Evolutionary conservation across 2,797 vertebrate species (phyloP).

Genomic region (Labeo calbasu): DNA sequence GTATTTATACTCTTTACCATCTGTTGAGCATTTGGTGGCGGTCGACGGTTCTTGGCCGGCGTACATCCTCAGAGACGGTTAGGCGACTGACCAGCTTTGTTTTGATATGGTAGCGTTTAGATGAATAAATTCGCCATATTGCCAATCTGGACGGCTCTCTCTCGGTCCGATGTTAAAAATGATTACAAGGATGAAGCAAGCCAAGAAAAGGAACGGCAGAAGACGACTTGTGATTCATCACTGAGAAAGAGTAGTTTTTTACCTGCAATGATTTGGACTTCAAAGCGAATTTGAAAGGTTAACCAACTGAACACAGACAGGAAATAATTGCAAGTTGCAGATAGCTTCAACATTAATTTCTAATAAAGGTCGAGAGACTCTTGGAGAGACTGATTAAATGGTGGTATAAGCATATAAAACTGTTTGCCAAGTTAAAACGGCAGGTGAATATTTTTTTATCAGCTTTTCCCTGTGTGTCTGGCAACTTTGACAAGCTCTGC

Average conservation of each 20-base stretch:
- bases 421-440: constrained; percentile 31
- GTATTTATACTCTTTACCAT: constrained; percentile 71
- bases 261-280: constrained; percentile 32
- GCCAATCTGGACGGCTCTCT: constrained; percentile 47
- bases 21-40: constrained; percentile 74
- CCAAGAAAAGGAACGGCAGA: constrained; percentile 27
- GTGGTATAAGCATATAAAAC: constrained; percentile 15
- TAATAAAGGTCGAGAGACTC: constrained; percentile 48
- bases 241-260: constrained; percentile 25
- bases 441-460: neutral
- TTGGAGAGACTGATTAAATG: constrained; percentile 31
- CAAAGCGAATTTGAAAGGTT: constrained; percentile 34
- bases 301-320: constrained; percentile 31
- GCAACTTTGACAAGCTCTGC: constrained; percentile 24
- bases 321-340: constrained; percentile 30
- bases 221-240: neutral
- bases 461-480: constrained; percentile 6
- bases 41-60: constrained; percentile 58
- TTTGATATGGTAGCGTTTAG: constrained; percentile 54
- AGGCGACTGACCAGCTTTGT: constrained; percentile 64
- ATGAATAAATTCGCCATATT: constrained; percentile 62
- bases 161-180: constrained; percentile 48
- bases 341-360: constrained; percentile 41
- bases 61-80: constrained; percentile 54
- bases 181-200: constrained; percentile 25